These are phyloP conservation scores for Pangasianodon gigas DNA, from an alignment of 2,113 vertebrate species.

Conservation along the genomic window DNA sequence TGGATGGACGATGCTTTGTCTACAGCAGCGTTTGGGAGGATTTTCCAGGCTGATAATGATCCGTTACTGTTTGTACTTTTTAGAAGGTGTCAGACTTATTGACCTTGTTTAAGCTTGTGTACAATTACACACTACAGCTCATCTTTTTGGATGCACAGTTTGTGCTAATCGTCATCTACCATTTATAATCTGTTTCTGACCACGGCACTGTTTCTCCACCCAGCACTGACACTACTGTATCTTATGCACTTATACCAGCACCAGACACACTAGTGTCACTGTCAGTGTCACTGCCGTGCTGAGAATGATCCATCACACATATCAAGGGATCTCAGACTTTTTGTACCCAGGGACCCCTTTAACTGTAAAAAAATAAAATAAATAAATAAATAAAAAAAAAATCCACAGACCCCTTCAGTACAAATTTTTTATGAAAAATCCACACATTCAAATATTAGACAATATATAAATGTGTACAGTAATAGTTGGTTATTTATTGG, in stretches of 20 bases:
- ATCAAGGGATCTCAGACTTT: not conserved
- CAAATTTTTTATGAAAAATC: not conserved
- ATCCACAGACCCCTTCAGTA: not conserved
- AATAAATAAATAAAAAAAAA: too few relatives aligned
- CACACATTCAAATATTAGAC: not conserved
- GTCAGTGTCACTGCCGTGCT: not conserved
- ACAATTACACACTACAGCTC: not conserved
- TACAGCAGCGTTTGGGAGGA: not conserved
- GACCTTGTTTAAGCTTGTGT: not conserved
- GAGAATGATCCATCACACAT: not conserved
- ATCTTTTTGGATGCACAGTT: not conserved
- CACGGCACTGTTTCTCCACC: not conserved
- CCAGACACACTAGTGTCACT: not conserved
- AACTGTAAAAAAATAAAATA: too few relatives aligned
- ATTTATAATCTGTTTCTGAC: not conserved
- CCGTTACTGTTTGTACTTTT: not conserved
- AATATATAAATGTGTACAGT: not conserved
- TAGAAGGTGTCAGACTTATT: not conserved
- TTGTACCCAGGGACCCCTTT: too few relatives aligned
- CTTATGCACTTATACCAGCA: not conserved
- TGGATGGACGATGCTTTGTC: not conserved
- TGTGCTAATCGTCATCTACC: not conserved
- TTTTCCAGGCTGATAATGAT: not conserved
- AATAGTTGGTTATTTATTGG: not conserved
- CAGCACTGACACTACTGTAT: not conserved